Conservation (phyloP, 2,113 vertebrate species). For the Siniperca chuatsi region DNA sequence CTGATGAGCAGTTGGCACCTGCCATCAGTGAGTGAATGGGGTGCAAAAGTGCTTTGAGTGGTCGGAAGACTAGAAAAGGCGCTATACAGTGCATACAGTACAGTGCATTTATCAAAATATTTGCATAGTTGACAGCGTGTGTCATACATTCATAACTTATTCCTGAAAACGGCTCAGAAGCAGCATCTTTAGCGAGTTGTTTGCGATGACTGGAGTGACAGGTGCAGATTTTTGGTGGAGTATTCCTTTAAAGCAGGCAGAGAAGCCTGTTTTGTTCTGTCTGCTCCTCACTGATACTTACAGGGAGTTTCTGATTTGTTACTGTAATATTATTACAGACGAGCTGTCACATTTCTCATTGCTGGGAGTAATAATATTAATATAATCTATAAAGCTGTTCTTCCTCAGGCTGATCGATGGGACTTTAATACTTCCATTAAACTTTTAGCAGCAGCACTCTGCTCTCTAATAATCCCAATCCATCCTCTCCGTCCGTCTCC, state of each 20-base stretch:
- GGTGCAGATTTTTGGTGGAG: background rate
- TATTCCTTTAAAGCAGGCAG: background rate
- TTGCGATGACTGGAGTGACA: no score
- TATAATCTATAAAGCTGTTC: constrained; percentile 22
- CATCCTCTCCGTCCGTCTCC: constrained; percentile 33
- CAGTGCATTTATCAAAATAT: no score
- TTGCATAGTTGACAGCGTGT: no score
- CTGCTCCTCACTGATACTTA: background rate
- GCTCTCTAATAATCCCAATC: constrained; percentile 46
- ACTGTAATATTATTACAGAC: constrained; percentile 11
- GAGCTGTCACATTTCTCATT: constrained; percentile 27
- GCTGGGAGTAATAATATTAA: constrained; percentile 42
- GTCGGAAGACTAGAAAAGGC: no score
- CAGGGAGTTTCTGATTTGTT: constrained; percentile 6
- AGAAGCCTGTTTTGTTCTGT: background rate
- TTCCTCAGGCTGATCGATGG: constrained; percentile 53
- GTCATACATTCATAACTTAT: no score
- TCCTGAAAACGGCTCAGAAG: no score
- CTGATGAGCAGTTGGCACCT: no score
- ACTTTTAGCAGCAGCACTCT: constrained; percentile 47
- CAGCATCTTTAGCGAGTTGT: no score
- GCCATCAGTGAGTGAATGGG: no score
- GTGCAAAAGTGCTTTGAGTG: no score
- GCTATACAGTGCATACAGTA: no score
- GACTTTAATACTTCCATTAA: constrained; percentile 59